A percentile compares a stretch with the other conserved stretches of the same genome.
Conservation (phyloP, 2,113 vertebrate genomes). For the Glaucidium brasilianum region DNA sequence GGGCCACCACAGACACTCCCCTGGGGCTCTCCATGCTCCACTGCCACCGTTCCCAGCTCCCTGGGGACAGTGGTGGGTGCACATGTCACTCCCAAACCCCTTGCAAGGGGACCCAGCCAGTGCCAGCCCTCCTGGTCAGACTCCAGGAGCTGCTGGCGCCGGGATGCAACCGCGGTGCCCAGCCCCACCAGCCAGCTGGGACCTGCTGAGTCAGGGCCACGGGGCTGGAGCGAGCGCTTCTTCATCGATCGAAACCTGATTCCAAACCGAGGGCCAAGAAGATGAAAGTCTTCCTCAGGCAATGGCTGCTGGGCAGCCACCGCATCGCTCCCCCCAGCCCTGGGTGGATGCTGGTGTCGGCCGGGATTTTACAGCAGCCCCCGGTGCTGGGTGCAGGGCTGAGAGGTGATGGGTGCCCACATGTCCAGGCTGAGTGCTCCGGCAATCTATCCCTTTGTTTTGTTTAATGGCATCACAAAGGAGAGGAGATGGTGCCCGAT, state of each 20-base stretch:
- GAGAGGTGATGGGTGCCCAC: not conserved
- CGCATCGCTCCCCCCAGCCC: not conserved
- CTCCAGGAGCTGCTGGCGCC: not conserved
- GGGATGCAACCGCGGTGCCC: fast-evolving
- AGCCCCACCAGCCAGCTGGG: not conserved
- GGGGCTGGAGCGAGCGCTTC: not conserved
- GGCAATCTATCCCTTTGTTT: not conserved
- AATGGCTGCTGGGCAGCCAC: not conserved
- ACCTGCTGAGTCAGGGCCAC: slow-evolving; percentile 54
- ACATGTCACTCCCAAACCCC: fast-evolving
- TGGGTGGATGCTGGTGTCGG: fast-evolving
- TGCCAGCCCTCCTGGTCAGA: not conserved
- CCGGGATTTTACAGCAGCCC: not conserved
- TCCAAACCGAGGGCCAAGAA: not conserved
- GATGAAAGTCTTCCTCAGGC: not conserved
- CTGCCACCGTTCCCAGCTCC: not conserved
- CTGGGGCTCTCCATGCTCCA: fast-evolving
- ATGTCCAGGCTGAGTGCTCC: not conserved
- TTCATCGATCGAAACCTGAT: slow-evolving; percentile 29
- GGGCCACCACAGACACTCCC: not conserved
- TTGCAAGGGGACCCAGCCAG: not conserved
- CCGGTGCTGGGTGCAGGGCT: fast-evolving
- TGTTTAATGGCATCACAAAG: not conserved
- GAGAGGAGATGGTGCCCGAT: not conserved
- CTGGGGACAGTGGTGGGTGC: not conserved